These are phyloP conservation scores for Patella depressa DNA, from an alignment of 2,888 invertebrate genomes.

Conservation along the genomic window DNA sequence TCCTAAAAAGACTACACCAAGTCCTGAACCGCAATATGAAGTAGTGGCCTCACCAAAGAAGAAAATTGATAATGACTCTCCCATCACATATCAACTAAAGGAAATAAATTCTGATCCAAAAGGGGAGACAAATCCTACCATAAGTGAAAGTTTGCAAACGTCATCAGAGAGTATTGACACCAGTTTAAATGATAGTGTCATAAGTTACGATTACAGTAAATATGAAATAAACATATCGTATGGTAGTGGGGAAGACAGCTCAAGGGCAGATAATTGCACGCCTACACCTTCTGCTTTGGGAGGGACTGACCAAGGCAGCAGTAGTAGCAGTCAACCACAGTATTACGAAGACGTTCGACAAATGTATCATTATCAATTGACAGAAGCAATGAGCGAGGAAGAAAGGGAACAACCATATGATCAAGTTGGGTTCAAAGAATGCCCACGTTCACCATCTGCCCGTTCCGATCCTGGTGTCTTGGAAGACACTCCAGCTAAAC, in stretches of 20 bases:
- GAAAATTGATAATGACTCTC: neutral
- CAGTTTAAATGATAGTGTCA: no score
- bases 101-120: no score
- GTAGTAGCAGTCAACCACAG: neutral
- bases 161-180: no score
- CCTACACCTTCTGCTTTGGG: no score
- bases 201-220: no score
- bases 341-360: neutral
- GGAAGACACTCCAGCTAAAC: slow-evolving; percentile 6
- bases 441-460: neutral
- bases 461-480: slow-evolving; percentile 1
- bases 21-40: neutral
- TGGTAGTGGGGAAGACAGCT: no score
- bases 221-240: no score
- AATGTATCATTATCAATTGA: neutral
- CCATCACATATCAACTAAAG: no score
- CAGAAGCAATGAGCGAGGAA: neutral
- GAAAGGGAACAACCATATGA: neutral
- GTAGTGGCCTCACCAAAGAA: neutral
- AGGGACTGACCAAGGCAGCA: neutral
- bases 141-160: no score
- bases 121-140: no score
- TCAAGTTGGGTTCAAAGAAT: neutral
- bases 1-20: neutral
- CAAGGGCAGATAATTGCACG: no score